Evolutionary conservation across 2,888 invertebrate genomes (phyloP).

Genomic region (Spicauda simplicius): DNA sequence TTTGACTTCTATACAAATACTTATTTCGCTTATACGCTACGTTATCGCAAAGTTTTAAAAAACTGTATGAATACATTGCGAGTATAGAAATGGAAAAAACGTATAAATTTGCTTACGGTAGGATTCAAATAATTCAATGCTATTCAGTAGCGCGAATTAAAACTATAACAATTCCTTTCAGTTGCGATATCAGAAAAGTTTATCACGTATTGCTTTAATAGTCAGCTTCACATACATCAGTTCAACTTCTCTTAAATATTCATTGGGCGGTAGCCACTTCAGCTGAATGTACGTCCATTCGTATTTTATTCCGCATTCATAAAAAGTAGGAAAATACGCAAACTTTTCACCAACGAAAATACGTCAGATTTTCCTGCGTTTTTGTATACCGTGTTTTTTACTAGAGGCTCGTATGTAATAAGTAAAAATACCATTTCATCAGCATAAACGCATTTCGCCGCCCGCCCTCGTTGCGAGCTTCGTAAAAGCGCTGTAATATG

Average conservation of each 20-base stretch:
- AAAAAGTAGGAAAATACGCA: constrained; percentile 11
- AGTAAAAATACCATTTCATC: constrained; percentile 48
- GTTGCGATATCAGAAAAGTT: background rate
- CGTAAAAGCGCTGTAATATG: constrained; percentile 54
- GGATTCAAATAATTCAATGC: background rate
- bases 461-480: constrained; percentile 41
- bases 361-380: constrained; percentile 9
- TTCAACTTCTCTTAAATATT: constrained; percentile 11
- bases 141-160: background rate
- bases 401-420: constrained; percentile 27
- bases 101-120: too few relatives aligned
- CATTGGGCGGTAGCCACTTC: constrained; percentile 22
- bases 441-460: constrained; percentile 46
- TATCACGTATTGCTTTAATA: background rate
- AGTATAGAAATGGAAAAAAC: too few relatives aligned
- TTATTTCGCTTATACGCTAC: too few relatives aligned
- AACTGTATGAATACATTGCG: too few relatives aligned
- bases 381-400: constrained; percentile 24
- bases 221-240: background rate
- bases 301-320: constrained; percentile 23
- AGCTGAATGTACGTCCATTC: constrained; percentile 9
- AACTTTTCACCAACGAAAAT: constrained; percentile 28
- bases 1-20: too few relatives aligned
- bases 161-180: background rate
- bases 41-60: too few relatives aligned